Conservation (phyloP, 2,888 invertebrate species). For the Antheraea yamamai region DNA sequence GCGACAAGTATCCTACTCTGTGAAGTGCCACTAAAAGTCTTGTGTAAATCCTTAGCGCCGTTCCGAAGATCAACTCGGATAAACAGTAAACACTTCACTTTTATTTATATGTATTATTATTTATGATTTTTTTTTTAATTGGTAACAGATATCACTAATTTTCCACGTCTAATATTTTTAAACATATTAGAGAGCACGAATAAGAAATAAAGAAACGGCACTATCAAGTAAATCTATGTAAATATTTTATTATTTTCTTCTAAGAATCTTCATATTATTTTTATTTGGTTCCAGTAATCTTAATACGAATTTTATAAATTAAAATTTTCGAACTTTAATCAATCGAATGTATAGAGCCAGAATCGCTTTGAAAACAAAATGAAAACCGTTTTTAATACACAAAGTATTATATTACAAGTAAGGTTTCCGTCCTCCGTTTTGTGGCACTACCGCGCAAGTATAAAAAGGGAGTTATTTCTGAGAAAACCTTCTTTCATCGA, state of each 20-base stretch:
- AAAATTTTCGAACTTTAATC: not conserved
- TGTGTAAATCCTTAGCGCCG: too few species aligned
- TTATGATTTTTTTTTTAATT: not conserved
- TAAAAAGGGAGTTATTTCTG: slow-evolving; percentile 19
- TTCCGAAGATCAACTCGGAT: too few species aligned
- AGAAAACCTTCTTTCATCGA: slow-evolving; percentile 18
- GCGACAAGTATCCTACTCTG: too few species aligned
- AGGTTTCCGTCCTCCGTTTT: slow-evolving; percentile 22
- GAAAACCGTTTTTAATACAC: not conserved
- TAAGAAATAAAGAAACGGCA: too few species aligned
- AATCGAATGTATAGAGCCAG: not conserved
- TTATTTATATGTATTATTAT: not conserved
- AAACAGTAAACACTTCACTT: too few species aligned
- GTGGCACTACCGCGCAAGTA: slow-evolving; percentile 16
- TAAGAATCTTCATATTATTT: too few species aligned
- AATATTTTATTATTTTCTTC: not conserved
- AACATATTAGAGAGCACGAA: not conserved
- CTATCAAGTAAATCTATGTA: too few species aligned
- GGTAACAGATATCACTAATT: not conserved
- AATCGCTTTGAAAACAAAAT: not conserved
- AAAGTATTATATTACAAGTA: slow-evolving; percentile 26
- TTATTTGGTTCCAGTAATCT: too few species aligned
- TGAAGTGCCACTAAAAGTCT: too few species aligned
- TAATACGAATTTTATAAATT: not conserved
- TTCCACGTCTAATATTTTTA: not conserved